A percentile compares a stretch with the other conserved stretches of the same genome.
Conservation (phyloP, 2,888 invertebrate genomes). For the Prosapia bicincta region DNA sequence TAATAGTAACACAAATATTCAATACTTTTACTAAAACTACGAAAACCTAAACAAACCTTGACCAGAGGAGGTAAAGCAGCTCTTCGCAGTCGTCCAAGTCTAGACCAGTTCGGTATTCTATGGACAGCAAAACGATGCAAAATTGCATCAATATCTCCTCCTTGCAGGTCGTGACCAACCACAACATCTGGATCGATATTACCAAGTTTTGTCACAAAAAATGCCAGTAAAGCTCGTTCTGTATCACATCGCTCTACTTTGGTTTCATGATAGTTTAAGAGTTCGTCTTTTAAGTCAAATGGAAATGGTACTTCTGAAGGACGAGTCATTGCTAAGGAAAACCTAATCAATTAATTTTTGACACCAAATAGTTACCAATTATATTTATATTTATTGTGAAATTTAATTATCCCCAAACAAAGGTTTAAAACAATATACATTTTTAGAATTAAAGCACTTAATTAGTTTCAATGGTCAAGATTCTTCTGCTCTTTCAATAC, state of each 20-base stretch:
- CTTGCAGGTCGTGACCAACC: slow-evolving; percentile 88
- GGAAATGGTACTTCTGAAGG: slow-evolving; percentile 81
- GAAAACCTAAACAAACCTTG: slow-evolving; percentile 42
- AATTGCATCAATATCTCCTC: slow-evolving; percentile 88
- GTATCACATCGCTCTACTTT: slow-evolving; percentile 58
- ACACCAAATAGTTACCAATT: neutral
- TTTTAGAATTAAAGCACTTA: too few relatives aligned
- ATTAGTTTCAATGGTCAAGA: too few relatives aligned
- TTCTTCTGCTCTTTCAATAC: too few relatives aligned
- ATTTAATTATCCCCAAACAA: too few relatives aligned
- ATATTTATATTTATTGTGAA: too few relatives aligned
- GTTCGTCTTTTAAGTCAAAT: slow-evolving; percentile 72
- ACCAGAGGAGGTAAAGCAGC: slow-evolving; percentile 46
- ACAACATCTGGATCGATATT: slow-evolving; percentile 91
- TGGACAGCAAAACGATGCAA: slow-evolving; percentile 72
- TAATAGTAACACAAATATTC: too few relatives aligned
- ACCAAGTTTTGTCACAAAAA: slow-evolving; percentile 80
- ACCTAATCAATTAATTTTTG: too few relatives aligned
- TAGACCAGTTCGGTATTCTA: slow-evolving; percentile 83
- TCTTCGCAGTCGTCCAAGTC: slow-evolving; percentile 81
- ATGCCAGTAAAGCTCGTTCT: slow-evolving; percentile 82
- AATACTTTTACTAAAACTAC: too few relatives aligned
- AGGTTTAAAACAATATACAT: too few relatives aligned
- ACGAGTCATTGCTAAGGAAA: slow-evolving; percentile 66
- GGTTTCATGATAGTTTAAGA: slow-evolving; percentile 44